Conservation (phyloP, 2,888 invertebrate species). For the Allolobophora icterica region DNA sequence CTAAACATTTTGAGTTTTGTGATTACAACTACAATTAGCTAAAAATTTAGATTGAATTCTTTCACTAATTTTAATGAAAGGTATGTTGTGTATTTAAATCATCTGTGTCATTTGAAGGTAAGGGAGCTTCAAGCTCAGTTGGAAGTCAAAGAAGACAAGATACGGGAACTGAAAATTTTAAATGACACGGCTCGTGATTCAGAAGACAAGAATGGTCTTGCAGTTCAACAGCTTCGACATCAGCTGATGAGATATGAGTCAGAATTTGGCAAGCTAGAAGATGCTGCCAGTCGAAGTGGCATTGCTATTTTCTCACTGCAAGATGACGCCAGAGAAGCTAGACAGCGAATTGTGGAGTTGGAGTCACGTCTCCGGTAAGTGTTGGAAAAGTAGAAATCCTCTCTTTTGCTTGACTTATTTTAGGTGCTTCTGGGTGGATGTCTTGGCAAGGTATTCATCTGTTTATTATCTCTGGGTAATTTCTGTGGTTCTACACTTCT, state of each 20-base stretch:
- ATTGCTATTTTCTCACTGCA: constrained; percentile 60
- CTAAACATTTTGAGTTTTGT: too few relatives aligned
- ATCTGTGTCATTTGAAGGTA: constrained; percentile 49
- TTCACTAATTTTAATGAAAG: too few relatives aligned
- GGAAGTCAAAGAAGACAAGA: constrained; percentile 59
- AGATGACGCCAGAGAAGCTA: constrained; percentile 56
- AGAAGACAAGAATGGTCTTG: constrained; percentile 54
- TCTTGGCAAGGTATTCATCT: background rate
- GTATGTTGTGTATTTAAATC: background rate
- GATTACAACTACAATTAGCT: too few relatives aligned
- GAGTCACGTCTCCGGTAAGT: constrained; percentile 60
- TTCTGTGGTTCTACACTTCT: too few relatives aligned
- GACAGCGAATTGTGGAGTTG: constrained; percentile 61
- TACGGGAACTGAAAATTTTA: constrained; percentile 57
- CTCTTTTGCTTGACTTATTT: background rate
- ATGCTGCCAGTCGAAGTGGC: constrained; percentile 59
- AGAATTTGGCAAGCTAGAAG: constrained; percentile 42
- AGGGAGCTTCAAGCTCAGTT: constrained; percentile 56
- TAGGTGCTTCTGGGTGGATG: background rate
- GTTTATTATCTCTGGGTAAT: background rate
- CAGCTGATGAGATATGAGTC: constrained; percentile 59
- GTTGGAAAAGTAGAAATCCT: background rate
- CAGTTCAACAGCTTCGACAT: constrained; percentile 55
- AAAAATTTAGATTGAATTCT: too few relatives aligned
- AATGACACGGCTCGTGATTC: constrained; percentile 58